These are phyloP conservation scores for Timema podura DNA, from an alignment of 2,888 invertebrate species.

Conservation along the genomic window DNA sequence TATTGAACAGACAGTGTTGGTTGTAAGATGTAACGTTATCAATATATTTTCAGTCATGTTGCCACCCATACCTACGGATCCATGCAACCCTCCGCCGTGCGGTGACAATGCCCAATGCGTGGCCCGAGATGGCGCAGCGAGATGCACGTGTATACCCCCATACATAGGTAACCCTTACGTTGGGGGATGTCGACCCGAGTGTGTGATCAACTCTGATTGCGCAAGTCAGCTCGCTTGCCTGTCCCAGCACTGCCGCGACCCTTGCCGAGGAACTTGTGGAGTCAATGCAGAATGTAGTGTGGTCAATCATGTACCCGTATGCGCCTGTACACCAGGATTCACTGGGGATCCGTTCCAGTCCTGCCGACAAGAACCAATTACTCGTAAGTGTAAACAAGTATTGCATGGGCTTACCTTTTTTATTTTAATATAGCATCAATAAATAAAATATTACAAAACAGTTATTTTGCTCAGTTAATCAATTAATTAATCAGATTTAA, in stretches of 20 bases:
- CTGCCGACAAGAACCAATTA: conserved; percentile 57
- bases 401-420: neutral
- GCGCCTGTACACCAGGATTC: conserved; percentile 70
- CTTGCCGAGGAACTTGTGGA: conserved; percentile 81
- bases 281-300: conserved; percentile 77
- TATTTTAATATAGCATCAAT: conserved; percentile 4
- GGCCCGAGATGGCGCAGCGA: conserved; percentile 61
- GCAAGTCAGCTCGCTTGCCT: conserved; percentile 71
- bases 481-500: no score
- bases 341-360: conserved; percentile 80
- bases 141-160: conserved; percentile 82
- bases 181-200: conserved; percentile 82
- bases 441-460: conserved; percentile 26
- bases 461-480: conserved; percentile 17
- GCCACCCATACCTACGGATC: conserved; percentile 44
- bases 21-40: no score
- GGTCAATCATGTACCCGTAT: conserved; percentile 76
- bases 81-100: conserved; percentile 76
- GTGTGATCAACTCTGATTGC: conserved; percentile 77
- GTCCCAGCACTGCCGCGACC: conserved; percentile 80
- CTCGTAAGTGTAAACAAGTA: conserved; percentile 57
- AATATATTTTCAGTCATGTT: neutral
- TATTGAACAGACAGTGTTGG: no score
- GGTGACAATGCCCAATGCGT: conserved; percentile 80
- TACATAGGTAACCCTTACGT: conserved; percentile 84